These are phyloP conservation scores for Poeciliopsis paucimaculata DNA, from an alignment of 2,797 vertebrate genomes.

Conservation along the genomic window DNA sequence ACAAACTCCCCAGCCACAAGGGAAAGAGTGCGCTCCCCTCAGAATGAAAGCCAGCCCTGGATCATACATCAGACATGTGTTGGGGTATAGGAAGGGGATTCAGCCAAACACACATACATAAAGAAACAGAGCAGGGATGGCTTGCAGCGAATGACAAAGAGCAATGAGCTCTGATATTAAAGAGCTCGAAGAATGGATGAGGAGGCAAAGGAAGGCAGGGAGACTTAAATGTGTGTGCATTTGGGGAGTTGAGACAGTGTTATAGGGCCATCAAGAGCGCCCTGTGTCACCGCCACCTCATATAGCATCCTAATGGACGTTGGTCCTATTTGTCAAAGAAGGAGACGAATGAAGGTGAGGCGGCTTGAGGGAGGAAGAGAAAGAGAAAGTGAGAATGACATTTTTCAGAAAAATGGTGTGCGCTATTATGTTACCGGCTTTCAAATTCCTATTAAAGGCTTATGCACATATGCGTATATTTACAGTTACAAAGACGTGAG, in stretches of 20 bases:
- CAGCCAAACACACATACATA: conserved; percentile 31
- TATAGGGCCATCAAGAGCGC: conserved; percentile 62
- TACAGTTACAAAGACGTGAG: conserved; percentile 56
- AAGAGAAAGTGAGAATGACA: conserved; percentile 72
- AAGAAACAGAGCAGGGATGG: conserved; percentile 25
- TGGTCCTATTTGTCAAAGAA: conserved; percentile 70
- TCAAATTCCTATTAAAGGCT: conserved; percentile 68
- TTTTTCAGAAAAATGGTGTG: conserved; percentile 72
- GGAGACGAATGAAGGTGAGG: conserved; percentile 71
- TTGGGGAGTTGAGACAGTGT: conserved; percentile 59
- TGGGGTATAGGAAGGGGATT: conserved; percentile 43
- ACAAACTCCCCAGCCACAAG: conserved; percentile 61
- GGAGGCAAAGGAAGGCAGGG: conserved; percentile 42
- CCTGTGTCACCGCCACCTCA: conserved; percentile 79
- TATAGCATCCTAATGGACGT: conserved; percentile 80
- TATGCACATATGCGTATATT: conserved; percentile 62
- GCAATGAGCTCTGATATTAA: conserved; percentile 75
- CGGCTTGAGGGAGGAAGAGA: conserved; percentile 35
- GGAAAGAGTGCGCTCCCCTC: conserved; percentile 70
- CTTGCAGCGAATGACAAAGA: conserved; percentile 67
- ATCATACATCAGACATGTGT: conserved; percentile 73
- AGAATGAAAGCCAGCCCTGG: conserved; percentile 77
- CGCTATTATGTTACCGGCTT: conserved; percentile 72
- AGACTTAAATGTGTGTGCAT: conserved; percentile 38
- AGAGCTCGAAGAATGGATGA: conserved; percentile 61